Base-by-base conservation (phyloP, 2,797 vertebrate genomes). In the Hozukius guyotensis region DNA sequence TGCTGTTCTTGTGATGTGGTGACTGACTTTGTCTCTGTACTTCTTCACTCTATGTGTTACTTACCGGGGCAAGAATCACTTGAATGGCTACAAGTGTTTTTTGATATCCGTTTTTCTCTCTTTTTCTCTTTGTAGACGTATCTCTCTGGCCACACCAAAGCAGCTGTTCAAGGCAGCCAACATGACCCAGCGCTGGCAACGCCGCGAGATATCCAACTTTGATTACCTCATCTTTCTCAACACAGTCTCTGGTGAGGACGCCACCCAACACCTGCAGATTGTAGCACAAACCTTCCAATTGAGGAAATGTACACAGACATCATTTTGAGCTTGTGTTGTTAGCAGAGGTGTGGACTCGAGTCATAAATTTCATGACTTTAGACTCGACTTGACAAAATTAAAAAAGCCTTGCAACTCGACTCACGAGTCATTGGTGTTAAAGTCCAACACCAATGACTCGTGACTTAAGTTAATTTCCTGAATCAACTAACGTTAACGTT, bases 151-250 rank as follows among this genome's bases (percentile, higher is more conserved):
- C 31, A 98, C 94, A 82, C 97, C 98, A 22, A 97, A 97, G 80
- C 99, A 99, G 91, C 97, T 99, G 25, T 99, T 98, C 94, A 99
- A 99, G 94, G 97, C 98, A 38, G 98, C 98, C 82, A 99, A 96
- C 86, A 98, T 99, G 97, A 98, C 97, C 65, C 98, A 98, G 80
- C 95, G 98, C 78, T 99, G 99, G 99, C 99, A 99, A 57, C 97
- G 98, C n/a, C 95, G 98, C 31, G 99, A 99, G 92, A 97, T 99
- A 89, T 99, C 99, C 88, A 99, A 99, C 95, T 99, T 99, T 52
- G 98, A 99, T 84, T 99, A 99, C 75, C 94, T 99, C 93, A 98
- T 98, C 94, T 99, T 98, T 91, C 96, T 99, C 60, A 99, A 99
- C 93, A 98, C 98, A 7, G 95, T 99, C 88, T 96, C 94, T 55